Percentiles rank a stretch among this genome's conserved stretches.
Conservation (phyloP, 2,888 invertebrate species). For the Petrolisthes cinctipes region DNA sequence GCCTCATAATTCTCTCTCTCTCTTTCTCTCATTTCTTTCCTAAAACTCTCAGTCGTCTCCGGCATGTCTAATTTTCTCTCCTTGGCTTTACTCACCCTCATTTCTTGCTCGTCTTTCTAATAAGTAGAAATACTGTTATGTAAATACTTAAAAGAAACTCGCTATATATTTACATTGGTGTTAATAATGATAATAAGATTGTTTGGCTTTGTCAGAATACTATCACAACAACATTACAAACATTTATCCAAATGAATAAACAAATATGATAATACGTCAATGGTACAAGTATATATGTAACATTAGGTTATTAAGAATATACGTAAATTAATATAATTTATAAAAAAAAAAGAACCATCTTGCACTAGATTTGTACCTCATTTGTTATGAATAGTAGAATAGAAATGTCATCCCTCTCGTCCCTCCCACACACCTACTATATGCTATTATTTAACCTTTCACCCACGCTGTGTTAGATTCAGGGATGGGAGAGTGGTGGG, state of each 20-base stretch:
- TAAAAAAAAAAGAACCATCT: neutral
- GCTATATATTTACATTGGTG: too few relatives aligned
- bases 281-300: neutral
- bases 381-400: neutral
- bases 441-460: neutral
- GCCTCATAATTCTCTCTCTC: neutral
- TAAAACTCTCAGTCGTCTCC: neutral
- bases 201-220: neutral
- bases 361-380: neutral
- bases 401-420: neutral
- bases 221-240: too few relatives aligned
- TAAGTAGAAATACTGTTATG: neutral
- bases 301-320: too few relatives aligned
- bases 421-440: neutral
- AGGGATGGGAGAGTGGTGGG: too few relatives aligned
- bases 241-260: too few relatives aligned
- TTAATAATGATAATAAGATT: neutral
- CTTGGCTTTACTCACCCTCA: neutral
- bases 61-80: neutral
- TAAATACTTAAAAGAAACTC: too few relatives aligned
- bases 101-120: neutral
- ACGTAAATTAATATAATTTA: neutral
- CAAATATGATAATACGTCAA: neutral
- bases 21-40: neutral
- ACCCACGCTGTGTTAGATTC: too few relatives aligned